Base-by-base conservation (phyloP, 2,797 vertebrate genomes). In the Spinibarbus caldwelli region DNA sequence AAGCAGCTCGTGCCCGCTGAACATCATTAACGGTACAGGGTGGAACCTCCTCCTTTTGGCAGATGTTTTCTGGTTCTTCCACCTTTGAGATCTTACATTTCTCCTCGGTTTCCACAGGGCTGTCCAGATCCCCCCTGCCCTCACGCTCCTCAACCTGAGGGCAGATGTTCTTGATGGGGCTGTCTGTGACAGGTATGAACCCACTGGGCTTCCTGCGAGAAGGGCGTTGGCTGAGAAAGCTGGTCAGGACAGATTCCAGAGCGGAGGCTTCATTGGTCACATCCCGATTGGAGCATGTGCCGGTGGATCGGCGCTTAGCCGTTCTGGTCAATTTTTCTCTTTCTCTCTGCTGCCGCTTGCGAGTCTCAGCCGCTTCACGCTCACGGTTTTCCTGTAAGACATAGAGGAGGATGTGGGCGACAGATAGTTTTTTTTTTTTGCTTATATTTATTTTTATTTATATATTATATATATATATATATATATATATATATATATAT, bases 191-290 rank as follows among this genome's bases (percentile, higher is more conserved):
- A 0, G 86, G 38, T 0, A 89, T 76, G 17, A 80, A 59, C 1
- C 67, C 14, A 76, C 47, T 90, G 73, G 59, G 93, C 76, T 90
- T 93, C 78, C 89, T 90, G 52, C 94, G 90, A 31, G 82, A 64
- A 1, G 90, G 89, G 38, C 38, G 88, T 0, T 83, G 88, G 67
- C 85, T 86, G 21, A 96, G 90, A 71, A 95, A 93, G 82, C 73
- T 95, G 83, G 93, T 93, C 21, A 96, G 88, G 36, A 92, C 89
- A 0, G 90, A 92, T 86, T 96, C 95, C 85, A 96, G 83, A 34
- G 86, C 86, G 2, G 90, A 85, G 5, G 80, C 88, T 23, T 89
- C 86, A 1, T 87, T 34, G 3, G 88, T 91, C 0, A 84, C 70
- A 38, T 90, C 92, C 4, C 19, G 36, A 3, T 45, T 78, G 0